Evolutionary conservation across 2,888 invertebrate genomes (phyloP).

Genomic region (Mantis religiosa): DNA sequence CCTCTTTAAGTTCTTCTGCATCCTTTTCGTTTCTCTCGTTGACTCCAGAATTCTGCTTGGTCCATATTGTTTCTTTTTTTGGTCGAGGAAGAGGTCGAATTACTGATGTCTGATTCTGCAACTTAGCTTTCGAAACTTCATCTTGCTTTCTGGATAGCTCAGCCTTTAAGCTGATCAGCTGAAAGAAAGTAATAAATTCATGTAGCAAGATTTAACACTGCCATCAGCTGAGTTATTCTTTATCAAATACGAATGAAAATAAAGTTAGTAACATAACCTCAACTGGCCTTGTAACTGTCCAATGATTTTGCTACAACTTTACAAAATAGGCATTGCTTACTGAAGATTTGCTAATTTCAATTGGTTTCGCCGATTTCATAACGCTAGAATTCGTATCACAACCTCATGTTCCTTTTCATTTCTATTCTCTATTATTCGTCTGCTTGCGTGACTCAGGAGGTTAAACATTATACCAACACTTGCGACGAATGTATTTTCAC

Average conservation of each 20-base stretch:
- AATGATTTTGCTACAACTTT: no score
- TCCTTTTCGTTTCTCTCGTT: conserved; percentile 40
- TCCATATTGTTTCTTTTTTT: conserved; percentile 49
- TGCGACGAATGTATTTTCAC: background rate
- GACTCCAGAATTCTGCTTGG: conserved; percentile 41
- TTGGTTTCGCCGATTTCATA: conserved; percentile 14
- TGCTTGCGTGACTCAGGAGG: background rate
- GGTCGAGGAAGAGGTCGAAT: conserved; percentile 45
- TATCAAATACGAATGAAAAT: no score
- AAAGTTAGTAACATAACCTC: no score
- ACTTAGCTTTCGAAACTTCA: conserved; percentile 65
- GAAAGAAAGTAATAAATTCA: conserved; percentile 28
- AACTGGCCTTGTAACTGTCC: no score
- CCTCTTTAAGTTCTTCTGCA: conserved; percentile 43
- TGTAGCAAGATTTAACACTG: no score
- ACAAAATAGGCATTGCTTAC: conserved; percentile 7
- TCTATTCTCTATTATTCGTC: background rate
- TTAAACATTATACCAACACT: background rate
- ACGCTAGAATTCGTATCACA: background rate
- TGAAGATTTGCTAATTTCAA: conserved; percentile 28
- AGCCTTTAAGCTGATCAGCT: conserved; percentile 81
- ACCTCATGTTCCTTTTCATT: background rate
- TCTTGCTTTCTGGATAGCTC: conserved; percentile 83
- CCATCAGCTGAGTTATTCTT: no score
- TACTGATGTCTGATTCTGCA: conserved; percentile 36